Evolutionary conservation across 1,140 invertebrate species (phyloP).

Genomic region (Calliopsis andreniformis): DNA sequence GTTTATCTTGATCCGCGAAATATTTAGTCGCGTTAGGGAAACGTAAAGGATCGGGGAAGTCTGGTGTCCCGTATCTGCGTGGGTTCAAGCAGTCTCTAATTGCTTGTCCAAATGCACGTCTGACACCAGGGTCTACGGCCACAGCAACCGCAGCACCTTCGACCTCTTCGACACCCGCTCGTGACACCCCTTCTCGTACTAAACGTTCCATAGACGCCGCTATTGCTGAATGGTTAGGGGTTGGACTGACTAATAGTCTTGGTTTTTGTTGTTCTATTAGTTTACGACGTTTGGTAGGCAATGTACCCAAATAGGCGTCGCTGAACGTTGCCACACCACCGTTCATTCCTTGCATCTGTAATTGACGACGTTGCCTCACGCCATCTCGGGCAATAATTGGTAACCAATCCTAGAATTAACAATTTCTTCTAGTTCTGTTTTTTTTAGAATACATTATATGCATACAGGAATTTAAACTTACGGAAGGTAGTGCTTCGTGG

Average conservation of each 20-base stretch:
- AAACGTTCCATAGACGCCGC: conserved; percentile 76
- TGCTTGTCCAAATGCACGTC: conserved; percentile 78
- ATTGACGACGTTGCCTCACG: conserved; percentile 84
- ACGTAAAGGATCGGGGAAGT: conserved; percentile 76
- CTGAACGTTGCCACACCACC: conserved; percentile 84
- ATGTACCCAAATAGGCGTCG: conserved; percentile 91
- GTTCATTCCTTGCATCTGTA: conserved; percentile 66
- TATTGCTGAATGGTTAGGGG: conserved; percentile 72
- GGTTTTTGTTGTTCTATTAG: conserved; percentile 83
- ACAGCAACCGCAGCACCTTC: conserved; percentile 77
- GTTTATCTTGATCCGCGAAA: conserved; percentile 72
- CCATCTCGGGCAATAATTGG: conserved; percentile 90
- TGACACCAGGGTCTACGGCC: conserved; percentile 73
- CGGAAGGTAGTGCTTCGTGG: conserved; percentile 78
- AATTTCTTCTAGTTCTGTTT: not conserved
- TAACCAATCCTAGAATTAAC: conserved; percentile 87
- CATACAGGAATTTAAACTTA: conserved; percentile 56
- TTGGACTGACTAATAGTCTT: conserved; percentile 73
- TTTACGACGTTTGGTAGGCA: conserved; percentile 91
- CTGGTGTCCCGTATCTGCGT: conserved; percentile 67
- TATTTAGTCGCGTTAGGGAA: conserved; percentile 79
- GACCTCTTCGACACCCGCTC: conserved; percentile 74
- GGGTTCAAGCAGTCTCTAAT: conserved; percentile 77
- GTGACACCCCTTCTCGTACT: conserved; percentile 74
- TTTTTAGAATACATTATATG: not conserved